A percentile compares a stretch with the other conserved stretches of the same genome.
phyloP scores from a whole-genome alignment of 2,888 invertebrate species.

The Hypsopygia costalis region DNA sequence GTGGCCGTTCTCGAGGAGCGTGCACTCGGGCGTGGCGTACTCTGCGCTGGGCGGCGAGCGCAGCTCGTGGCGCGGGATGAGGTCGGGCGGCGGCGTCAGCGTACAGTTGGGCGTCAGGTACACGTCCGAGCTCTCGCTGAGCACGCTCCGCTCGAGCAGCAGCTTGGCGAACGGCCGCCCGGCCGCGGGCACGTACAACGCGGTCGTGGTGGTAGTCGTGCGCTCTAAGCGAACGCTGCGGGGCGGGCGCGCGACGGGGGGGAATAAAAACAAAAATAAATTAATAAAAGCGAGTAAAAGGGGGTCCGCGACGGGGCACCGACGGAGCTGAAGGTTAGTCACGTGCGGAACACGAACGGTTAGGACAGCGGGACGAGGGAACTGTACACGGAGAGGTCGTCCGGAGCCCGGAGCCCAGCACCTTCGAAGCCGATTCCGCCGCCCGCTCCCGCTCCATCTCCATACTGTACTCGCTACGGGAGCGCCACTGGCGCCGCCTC shows the following conservation, averaged over 20 bases:
- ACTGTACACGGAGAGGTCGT: background rate
- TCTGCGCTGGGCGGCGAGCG: conserved; percentile 46
- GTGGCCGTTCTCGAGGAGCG: conserved; percentile 31
- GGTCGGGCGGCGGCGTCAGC: conserved; percentile 53
- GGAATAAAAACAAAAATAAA: conserved; percentile 15
- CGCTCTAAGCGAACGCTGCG: conserved; percentile 53
- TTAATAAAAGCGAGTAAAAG: conserved; percentile 33
- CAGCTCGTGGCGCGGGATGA: conserved; percentile 46
- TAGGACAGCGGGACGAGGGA: conserved; percentile 3
- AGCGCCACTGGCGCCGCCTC: conserved; percentile 8
- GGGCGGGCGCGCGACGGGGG: conserved; percentile 15
- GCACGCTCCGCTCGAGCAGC: conserved; percentile 42
- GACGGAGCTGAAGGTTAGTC: conserved; percentile 41
- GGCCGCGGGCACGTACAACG: conserved; percentile 39
- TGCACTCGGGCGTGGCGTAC: conserved; percentile 54
- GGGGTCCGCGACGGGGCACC: conserved; percentile 18
- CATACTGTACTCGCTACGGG: background rate
- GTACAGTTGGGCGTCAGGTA: conserved; percentile 61
- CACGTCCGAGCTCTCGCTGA: conserved; percentile 46
- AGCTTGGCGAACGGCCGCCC: conserved; percentile 42
- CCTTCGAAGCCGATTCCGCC: background rate
- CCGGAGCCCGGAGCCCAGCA: background rate
- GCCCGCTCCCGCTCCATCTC: background rate
- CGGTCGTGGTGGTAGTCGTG: conserved; percentile 35
- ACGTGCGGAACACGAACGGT: conserved; percentile 39